These are phyloP conservation scores for Pelochelys cantorii DNA, from an alignment of 2,797 vertebrate genomes.

Conservation along the genomic window DNA sequence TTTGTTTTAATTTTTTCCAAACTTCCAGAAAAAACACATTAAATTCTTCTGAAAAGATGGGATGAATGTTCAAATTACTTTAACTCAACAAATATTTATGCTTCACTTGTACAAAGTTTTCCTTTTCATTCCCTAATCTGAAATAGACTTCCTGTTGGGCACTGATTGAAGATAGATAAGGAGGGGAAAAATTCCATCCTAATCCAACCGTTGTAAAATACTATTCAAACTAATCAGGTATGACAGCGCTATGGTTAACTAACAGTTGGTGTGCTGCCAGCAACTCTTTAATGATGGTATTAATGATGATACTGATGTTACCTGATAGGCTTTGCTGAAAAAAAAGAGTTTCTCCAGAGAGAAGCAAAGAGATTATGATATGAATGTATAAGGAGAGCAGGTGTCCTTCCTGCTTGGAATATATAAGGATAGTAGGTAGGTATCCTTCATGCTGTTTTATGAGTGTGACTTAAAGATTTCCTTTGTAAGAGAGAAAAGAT, in stretches of 20 bases:
- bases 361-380: constrained; percentile 35
- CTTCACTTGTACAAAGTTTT: neutral
- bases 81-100: neutral
- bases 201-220: constrained; percentile 44
- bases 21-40: constrained; percentile 11
- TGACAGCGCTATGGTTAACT: constrained; percentile 70
- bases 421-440: constrained; percentile 47
- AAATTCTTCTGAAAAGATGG: neutral
- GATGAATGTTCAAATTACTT: neutral
- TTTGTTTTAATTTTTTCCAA: constrained; percentile 21
- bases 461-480: constrained; percentile 56
- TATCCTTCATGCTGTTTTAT: constrained; percentile 69
- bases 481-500: constrained; percentile 50
- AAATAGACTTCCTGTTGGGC: constrained; percentile 21
- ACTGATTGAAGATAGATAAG: constrained; percentile 16
- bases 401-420: constrained; percentile 68
- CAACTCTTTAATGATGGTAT: constrained; percentile 38
- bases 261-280: constrained; percentile 61
- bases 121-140: neutral
- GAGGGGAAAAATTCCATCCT: constrained; percentile 8
- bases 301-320: constrained; percentile 71
- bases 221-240: constrained; percentile 63
- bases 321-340: constrained; percentile 35
- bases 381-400: constrained; percentile 63
- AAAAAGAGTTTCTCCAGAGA: neutral